A percentile compares a stretch with the other conserved stretches of the same genome.
phyloP scores from a whole-genome alignment of 1,140 invertebrate genomes.

The Drosophila equinoxialis region DNA sequence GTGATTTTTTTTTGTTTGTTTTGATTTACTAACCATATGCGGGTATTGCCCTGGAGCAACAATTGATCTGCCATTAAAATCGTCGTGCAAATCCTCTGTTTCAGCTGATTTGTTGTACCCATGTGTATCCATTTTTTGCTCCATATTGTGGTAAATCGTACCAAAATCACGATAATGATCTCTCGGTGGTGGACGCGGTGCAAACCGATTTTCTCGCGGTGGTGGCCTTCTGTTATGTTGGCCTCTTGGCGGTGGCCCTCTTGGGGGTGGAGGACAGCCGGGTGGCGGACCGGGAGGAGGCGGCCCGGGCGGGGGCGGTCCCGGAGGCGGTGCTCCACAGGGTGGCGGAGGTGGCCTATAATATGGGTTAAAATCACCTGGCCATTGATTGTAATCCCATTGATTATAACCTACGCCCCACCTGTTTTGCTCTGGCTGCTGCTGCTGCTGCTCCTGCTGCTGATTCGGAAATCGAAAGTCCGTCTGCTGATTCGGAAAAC shows the following conservation, averaged over 20 bases:
- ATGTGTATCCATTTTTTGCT: conserved; percentile 34
- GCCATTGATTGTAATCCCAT: conserved; percentile 31
- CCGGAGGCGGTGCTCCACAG: conserved; percentile 33
- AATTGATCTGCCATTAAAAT: conserved; percentile 64
- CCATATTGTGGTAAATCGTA: conserved; percentile 44
- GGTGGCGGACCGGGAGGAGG: conserved; percentile 36
- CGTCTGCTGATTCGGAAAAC: neutral
- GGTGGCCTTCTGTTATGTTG: neutral
- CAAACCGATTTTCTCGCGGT: conserved; percentile 6
- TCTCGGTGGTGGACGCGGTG: conserved; percentile 32
- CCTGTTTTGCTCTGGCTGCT: conserved; percentile 38
- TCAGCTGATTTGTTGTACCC: conserved; percentile 48
- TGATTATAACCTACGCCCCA: conserved; percentile 40
- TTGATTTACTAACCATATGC: conserved; percentile 56
- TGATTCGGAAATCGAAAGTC: neutral
- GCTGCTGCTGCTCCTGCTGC: no score
- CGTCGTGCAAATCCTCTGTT: conserved; percentile 52
- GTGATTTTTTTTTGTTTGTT: conserved; percentile 28
- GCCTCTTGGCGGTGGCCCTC: neutral
- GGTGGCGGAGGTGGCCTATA: conserved; percentile 48
- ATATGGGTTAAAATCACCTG: conserved; percentile 40
- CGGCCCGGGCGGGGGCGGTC: conserved; percentile 31
- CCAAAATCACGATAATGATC: conserved; percentile 45
- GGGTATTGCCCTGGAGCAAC: conserved; percentile 68
- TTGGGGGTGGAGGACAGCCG: conserved; percentile 14